Evolutionary conservation across 92 coral and sea anemone species (phyloP).

Genomic region (Diadumene lineata): DNA sequence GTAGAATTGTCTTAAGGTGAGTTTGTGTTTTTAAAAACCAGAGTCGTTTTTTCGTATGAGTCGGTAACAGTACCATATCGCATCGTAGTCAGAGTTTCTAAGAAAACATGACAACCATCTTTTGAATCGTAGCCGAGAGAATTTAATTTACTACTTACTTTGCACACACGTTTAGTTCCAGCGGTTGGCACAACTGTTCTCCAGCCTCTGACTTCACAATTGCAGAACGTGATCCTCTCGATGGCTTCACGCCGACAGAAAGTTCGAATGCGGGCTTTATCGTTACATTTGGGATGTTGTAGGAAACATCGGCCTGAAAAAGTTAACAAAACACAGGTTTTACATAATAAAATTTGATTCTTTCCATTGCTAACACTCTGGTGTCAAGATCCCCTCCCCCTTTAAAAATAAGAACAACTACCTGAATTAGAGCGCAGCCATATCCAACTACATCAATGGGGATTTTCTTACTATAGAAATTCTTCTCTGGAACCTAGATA

Average conservation of each 20-base stretch:
- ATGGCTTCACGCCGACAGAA: slow-evolving; percentile 57
- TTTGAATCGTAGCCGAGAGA: too few relatives aligned
- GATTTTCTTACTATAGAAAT: slow-evolving; percentile 50
- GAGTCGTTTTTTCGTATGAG: too few relatives aligned
- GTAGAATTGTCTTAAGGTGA: too few relatives aligned
- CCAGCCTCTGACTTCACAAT: slow-evolving; percentile 53
- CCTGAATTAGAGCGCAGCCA: slow-evolving; percentile 93
- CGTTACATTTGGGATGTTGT: slow-evolving; percentile 74
- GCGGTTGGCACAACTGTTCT: slow-evolving; percentile 69
- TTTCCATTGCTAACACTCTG: too few relatives aligned
- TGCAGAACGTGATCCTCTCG: slow-evolving; percentile 18
- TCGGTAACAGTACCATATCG: too few relatives aligned
- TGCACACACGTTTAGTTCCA: slow-evolving; percentile 68
- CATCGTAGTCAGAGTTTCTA: too few relatives aligned
- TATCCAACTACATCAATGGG: slow-evolving; percentile 57
- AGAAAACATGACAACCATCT: too few relatives aligned
- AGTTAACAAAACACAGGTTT: neutral
- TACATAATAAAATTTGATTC: neutral
- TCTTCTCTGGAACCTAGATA: slow-evolving; percentile 64
- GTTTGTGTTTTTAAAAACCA: too few relatives aligned
- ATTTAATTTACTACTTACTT: slow-evolving; percentile 48
- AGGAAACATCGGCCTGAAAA: slow-evolving; percentile 80
- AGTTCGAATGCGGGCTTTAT: slow-evolving; percentile 82
- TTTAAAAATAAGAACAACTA: neutral
- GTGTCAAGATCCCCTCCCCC: neutral